Evolutionary conservation across 2,888 invertebrate species (phyloP).

Genomic region (Drosophila anomalipes): DNA sequence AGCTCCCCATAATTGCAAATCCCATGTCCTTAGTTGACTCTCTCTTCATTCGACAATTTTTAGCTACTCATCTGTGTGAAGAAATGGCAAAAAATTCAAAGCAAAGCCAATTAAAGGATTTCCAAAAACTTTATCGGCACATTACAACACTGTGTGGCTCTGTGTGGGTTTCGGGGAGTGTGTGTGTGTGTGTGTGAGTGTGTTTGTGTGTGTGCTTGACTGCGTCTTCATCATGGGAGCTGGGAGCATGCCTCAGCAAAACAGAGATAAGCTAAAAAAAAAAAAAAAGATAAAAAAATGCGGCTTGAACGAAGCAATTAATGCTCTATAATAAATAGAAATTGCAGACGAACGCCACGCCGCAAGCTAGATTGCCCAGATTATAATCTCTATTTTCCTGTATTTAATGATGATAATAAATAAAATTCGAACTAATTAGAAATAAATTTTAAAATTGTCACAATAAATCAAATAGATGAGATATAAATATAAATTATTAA

Average conservation of each 20-base stretch:
- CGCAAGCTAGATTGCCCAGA: neutral
- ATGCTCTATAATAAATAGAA: neutral
- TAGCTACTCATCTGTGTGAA: slow-evolving; percentile 38
- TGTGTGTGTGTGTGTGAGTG: slow-evolving; percentile 1
- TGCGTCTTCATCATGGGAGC: slow-evolving; percentile 3
- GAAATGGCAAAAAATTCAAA: slow-evolving; percentile 20
- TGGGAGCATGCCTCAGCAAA: slow-evolving; percentile 33
- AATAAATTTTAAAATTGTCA: neutral
- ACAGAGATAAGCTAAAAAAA: slow-evolving; percentile 47
- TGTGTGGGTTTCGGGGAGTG: neutral
- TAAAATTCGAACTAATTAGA: neutral
- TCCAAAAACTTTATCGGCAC: slow-evolving; percentile 69
- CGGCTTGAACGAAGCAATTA: neutral
- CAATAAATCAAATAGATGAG: neutral
- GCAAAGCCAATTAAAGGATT: slow-evolving; percentile 80
- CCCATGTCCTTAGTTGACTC: slow-evolving; percentile 41
- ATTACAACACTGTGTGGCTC: slow-evolving; percentile 32
- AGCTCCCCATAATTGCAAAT: slow-evolving; percentile 34
- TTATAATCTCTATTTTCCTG: neutral
- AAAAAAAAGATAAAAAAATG: slow-evolving; percentile 30
- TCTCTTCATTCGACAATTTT: slow-evolving; percentile 24
- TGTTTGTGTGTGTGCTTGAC: slow-evolving; percentile 11
- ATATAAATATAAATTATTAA: neutral
- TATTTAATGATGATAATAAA: neutral
- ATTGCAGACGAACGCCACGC: neutral